Conservation (phyloP, 2,113 vertebrate genomes). For the Cacatua alba region DNA sequence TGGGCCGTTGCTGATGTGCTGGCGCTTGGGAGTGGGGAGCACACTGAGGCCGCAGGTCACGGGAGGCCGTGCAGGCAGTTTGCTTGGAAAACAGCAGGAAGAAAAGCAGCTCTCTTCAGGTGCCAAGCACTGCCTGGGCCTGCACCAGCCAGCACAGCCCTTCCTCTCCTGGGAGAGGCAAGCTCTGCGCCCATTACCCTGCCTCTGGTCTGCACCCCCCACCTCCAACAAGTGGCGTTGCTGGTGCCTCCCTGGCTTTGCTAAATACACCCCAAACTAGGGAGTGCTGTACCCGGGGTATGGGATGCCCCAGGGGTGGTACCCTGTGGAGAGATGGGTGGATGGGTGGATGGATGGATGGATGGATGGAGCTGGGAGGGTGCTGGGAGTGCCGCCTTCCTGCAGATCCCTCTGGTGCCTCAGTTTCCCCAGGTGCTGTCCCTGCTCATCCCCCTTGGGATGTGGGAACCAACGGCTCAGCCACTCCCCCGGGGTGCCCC, state of each 20-base stretch:
- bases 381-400: background rate
- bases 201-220: background rate
- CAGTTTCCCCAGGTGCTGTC: background rate
- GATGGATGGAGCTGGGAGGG: background rate
- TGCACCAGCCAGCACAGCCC: background rate
- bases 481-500: background rate
- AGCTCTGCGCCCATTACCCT: background rate
- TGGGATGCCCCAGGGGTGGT: background rate
- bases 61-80: slow-evolving; percentile 5
- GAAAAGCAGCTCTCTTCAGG: slow-evolving; percentile 41
- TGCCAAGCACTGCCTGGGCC: slow-evolving; percentile 24
- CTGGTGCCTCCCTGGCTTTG: background rate
- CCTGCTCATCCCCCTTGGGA: fast-evolving
- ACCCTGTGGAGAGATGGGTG: background rate
- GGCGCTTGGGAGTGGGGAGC: background rate
- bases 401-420: background rate
- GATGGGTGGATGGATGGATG: fast-evolving
- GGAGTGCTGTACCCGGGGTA: fast-evolving
- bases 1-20: background rate
- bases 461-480: background rate
- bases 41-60: slow-evolving; percentile 4
- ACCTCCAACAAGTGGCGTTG: background rate
- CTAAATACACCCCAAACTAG: background rate
- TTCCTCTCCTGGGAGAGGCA: background rate
- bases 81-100: slow-evolving; percentile 48